Base-by-base conservation (phyloP, 2,797 vertebrate genomes). In the Lacerta agilis region DNA sequence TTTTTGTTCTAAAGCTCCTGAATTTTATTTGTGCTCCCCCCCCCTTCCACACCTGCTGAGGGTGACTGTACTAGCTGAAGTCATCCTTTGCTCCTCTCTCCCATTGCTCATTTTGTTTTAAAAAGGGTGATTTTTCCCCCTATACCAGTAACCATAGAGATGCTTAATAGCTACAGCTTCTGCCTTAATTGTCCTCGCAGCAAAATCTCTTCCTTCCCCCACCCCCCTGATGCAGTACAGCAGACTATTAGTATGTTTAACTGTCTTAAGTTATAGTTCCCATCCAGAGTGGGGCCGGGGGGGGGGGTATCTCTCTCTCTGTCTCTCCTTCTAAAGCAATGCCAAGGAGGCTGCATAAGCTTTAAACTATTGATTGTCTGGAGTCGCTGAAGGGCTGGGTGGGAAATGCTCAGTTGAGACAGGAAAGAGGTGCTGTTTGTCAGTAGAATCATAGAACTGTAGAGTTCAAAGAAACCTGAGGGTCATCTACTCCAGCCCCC, bases 141-240 rank as follows among this genome's bases (percentile, higher is more conserved):
- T 1, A 5, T 95, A 89, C 81, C 36, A 3, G 95, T 95, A 94
- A 96, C 96, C 93, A 95, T 93, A 92, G 95, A 91, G 94, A 95
- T 93, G 55, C 80, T 89, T 73, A 81, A 27, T 73, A 88, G 41
- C 0, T 0, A 73, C 61, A 76, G 43, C 79, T 95, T 76, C 91
- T 94, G 86, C 84, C 66, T 90, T 91, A 91, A 67, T 90, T 90
- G 90, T 93, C 78, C 69, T 91, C 86, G 18, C 73, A 8, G 1
- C 85, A 2, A 3, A 75, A 87, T 71, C 75, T 77, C 93, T 90
- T 79, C 80, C 27, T 29, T 29, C 75, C 27, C 41, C 49, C 49
- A 49, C 49, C 11, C 49, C 49, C 49, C 93, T 76, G 67, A 90
- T 38, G 69, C 43, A 36, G 6, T 73, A 43, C 76, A 73, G 82